A percentile compares a stretch with the other conserved stretches of the same genome.
Evolutionary conservation across 1,140 invertebrate genomes (phyloP).

Genomic region (Laupala kohalensis): DNA sequence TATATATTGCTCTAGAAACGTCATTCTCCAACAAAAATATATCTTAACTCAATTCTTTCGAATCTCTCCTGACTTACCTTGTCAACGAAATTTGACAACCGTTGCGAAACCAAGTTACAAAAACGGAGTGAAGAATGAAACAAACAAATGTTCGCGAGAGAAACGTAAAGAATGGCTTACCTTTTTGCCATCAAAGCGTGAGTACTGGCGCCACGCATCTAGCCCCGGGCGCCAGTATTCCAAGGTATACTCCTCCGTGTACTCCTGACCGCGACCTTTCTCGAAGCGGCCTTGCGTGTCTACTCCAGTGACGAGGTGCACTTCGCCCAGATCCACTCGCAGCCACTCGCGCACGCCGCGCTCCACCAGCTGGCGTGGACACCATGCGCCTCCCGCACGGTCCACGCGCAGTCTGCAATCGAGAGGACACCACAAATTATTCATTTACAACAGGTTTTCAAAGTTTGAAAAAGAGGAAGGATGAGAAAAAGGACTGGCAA

Average conservation of each 20-base stretch:
- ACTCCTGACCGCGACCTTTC: conserved; percentile 64
- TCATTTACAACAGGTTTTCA: background rate
- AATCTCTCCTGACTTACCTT: too few species aligned
- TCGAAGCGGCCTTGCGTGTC: conserved; percentile 70
- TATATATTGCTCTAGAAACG: too few species aligned
- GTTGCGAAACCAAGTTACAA: too few species aligned
- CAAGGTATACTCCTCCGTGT: conserved; percentile 54
- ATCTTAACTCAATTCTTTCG: too few species aligned
- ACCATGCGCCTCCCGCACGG: conserved; percentile 69
- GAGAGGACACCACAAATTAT: background rate
- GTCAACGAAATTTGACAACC: too few species aligned
- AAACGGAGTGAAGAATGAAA: too few species aligned
- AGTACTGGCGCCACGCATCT: conserved; percentile 47
- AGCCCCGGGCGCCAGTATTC: conserved; percentile 58
- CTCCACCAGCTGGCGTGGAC: conserved; percentile 57
- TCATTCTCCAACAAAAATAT: too few species aligned
- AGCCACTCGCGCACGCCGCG: conserved; percentile 54
- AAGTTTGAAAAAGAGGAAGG: too few species aligned
- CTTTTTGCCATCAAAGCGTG: conserved; percentile 44
- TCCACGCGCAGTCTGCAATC: conserved; percentile 55
- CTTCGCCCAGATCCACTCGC: conserved; percentile 54
- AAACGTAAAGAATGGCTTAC: conserved; percentile 25
- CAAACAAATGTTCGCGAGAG: too few species aligned
- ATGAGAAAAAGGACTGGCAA: too few species aligned
- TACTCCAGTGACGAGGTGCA: conserved; percentile 54